Base-by-base conservation (phyloP, 2,888 invertebrate species). In the Beris morrisii region DNA sequence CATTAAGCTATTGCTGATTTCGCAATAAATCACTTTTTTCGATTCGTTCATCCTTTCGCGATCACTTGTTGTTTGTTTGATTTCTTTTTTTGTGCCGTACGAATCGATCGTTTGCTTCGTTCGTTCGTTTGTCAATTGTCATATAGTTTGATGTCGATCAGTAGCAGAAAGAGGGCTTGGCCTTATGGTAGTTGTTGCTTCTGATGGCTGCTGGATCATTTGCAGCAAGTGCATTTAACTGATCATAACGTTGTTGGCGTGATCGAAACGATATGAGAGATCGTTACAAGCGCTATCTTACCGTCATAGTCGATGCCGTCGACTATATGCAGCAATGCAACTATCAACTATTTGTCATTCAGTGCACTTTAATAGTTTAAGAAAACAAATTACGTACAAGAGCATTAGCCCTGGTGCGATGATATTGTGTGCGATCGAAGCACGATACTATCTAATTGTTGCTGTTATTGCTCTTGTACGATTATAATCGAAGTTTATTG, bases 1-100 rank as follows among this genome's bases (percentile, higher is more conserved):
- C 55, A 54, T 69, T 69, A 69, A 65, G 58, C 68, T 69, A 69
- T 69, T 69, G 68, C 68, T 46, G 15, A 66, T 66, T 69, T 69
- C 66, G 61, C 64, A 66, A 66, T 69, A 69, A 69, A 69, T 69
- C 68, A 69, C 64, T 64, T 68, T 58, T 22, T 22, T 22, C 52
- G 48, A 2, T 48, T 48, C 22, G 22, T 48, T 15, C 15, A 13
- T 48, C 48, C 38, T 45, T 46, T 12, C 45, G 4, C 46, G 30
- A 45, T 5, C 12, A 46, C 22, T 11, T 13, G 13, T 12, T 52
- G 11, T 13, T 4, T 15, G 52, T 22, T 22, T 22, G 3, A 22
- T 22, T 22, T 22, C 22, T 22, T 22, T 22, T 22, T 22, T 22
- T 11, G 52, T 28, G 13, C 9, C 28, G 12, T 13, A 7, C 13